These are phyloP conservation scores for Sorex fumeus DNA, from an alignment of 2,113 vertebrate species.

Conservation along the genomic window DNA sequence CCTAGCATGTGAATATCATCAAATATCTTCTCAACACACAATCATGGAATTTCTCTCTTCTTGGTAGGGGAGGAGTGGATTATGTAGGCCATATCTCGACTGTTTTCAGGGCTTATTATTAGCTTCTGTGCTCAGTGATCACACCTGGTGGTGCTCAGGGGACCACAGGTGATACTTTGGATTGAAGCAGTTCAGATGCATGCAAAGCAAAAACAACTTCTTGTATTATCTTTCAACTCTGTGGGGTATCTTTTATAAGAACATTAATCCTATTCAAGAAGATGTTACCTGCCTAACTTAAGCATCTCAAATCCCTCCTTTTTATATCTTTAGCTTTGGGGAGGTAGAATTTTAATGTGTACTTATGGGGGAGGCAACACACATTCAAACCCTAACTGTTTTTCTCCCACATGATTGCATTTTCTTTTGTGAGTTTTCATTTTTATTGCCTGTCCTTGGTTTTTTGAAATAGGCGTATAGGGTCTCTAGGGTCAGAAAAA, in stretches of 20 bases:
- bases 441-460: neutral
- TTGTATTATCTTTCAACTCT: neutral
- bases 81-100: too few species aligned
- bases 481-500: neutral
- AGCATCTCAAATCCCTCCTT: neutral
- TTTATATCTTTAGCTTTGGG: neutral
- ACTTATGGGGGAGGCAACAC: neutral
- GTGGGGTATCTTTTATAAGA: neutral
- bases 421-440: conserved; percentile 8
- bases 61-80: neutral
- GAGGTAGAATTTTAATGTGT: neutral
- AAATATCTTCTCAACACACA: neutral
- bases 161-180: too few species aligned
- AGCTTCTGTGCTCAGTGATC: too few species aligned
- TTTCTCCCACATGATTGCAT: neutral
- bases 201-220: too few species aligned
- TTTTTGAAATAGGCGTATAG: neutral
- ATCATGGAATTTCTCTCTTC: neutral
- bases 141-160: too few species aligned
- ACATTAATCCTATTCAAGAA: neutral
- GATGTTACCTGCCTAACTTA: neutral
- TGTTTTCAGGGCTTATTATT: too few species aligned
- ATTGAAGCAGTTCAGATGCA: too few species aligned
- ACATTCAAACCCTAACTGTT: neutral
- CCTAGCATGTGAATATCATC: neutral